A percentile compares a stretch with the other conserved stretches of the same genome.
Conservation (phyloP, 2,113 vertebrate genomes). For the Helogale parvula region DNA sequence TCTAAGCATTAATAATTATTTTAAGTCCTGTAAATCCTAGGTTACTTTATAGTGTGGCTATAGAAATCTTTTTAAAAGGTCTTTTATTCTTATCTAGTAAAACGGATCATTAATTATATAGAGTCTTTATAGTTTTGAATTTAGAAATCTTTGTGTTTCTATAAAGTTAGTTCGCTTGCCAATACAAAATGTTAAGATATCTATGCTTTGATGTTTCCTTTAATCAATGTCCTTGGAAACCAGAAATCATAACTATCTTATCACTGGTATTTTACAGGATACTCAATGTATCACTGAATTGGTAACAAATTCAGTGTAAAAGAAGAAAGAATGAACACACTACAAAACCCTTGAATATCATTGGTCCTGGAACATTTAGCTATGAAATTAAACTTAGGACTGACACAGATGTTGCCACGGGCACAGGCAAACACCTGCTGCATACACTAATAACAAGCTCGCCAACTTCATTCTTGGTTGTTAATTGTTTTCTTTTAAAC, state of each 20-base stretch:
- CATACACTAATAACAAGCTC: background rate
- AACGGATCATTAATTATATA: slow-evolving; percentile 44
- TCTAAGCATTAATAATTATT: slow-evolving; percentile 63
- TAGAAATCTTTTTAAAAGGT: background rate
- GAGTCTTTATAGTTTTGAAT: slow-evolving; percentile 40
- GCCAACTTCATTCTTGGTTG: background rate
- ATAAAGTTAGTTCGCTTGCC: slow-evolving; percentile 26
- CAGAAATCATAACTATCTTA: slow-evolving; percentile 5
- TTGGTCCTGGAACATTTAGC: background rate
- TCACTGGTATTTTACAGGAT: background rate
- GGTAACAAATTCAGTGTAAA: background rate
- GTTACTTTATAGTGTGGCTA: background rate
- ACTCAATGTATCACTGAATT: background rate
- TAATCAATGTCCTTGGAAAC: slow-evolving; percentile 6
- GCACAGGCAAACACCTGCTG: background rate
- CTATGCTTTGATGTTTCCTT: background rate
- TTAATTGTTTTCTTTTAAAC: background rate
- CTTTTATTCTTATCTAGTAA: slow-evolving; percentile 64
- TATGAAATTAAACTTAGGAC: background rate
- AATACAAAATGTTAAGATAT: slow-evolving; percentile 17
- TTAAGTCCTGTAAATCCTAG: slow-evolving; percentile 33
- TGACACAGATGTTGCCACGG: background rate
- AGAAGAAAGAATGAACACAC: background rate
- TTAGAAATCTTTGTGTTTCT: slow-evolving; percentile 31
- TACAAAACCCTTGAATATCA: background rate